Evolutionary conservation across 2,113 vertebrate species (phyloP), one percentile per base, ranked within the genome.

Genomic region (Vulpes vulpes): DNA sequence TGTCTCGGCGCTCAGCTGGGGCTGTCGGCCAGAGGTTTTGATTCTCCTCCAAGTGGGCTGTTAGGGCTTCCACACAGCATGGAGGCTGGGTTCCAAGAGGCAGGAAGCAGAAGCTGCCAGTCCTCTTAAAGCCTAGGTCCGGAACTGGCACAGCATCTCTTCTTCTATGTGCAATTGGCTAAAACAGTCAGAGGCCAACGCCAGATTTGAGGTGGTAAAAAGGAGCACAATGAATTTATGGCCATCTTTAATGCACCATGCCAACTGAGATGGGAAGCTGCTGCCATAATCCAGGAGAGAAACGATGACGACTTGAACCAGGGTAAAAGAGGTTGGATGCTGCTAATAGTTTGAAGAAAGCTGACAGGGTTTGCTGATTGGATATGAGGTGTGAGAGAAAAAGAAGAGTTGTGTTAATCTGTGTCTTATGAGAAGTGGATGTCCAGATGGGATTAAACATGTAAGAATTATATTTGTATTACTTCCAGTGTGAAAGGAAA

Each of bases 31-130:
- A 1, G 35, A 51, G 83, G 51, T 43, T 96, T 94, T 96, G 90
- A 89, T 95, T 94, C 22, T 73, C 23, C 59, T 97, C 95, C 69
- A 97, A 95, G 55, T 92, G 38, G 78, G 86, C 92, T 96, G 38
- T 79, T 83, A 96, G 74, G 93, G 84, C 69, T 95, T 96, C 87
- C 78, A 62, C n/a, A 81, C 32, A 92, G 93, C 17, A 19, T 92
- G 59, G 71, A 93, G 79, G 83, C 81, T 96, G 76, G 32, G 65
- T 92, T 97, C 67, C 83, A 89, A 79, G 87, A 95, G 82, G 49
- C 55, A 96, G 73, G 69, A 97, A 96, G 74, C n/a, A 82, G 74
- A 94, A 94, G 32, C 64, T 91, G 67, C 69, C 74, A 94, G 53
- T 84, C 3, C 22, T 91, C 49, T 74, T 94, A 93, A 92, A 96